Evolutionary conservation across 2,113 vertebrate species (phyloP).

Genomic region (Sinocyclocheilus anophthalmus): DNA sequence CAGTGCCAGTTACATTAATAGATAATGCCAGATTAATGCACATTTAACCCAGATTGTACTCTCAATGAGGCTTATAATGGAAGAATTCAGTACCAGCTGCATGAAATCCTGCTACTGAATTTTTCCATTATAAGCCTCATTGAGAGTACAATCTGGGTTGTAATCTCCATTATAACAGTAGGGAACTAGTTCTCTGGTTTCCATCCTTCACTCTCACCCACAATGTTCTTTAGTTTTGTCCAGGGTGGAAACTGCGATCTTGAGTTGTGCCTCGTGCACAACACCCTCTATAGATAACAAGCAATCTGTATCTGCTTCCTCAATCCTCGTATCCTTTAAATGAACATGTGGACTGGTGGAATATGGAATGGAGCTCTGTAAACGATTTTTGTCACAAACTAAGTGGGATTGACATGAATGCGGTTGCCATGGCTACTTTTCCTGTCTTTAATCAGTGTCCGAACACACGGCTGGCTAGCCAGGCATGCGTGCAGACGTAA

Average conservation of each 20-base stretch:
- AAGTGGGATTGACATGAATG: constrained; percentile 7
- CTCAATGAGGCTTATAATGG: background rate
- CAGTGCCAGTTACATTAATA: background rate
- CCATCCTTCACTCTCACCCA: background rate
- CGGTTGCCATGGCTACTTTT: background rate
- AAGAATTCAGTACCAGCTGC: background rate
- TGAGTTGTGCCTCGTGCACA: background rate
- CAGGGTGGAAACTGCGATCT: background rate
- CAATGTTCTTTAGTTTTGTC: background rate
- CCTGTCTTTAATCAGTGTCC: constrained; percentile 15
- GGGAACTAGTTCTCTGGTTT: background rate
- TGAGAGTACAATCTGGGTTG: too few species aligned
- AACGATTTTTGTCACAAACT: background rate
- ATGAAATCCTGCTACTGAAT: background rate
- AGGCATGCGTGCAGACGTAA: background rate
- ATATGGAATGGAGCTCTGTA: background rate
- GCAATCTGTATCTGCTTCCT: too few species aligned
- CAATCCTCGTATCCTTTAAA: background rate
- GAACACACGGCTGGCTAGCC: background rate
- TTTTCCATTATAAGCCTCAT: too few species aligned
- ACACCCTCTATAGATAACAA: background rate
- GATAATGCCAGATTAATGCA: background rate
- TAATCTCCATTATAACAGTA: background rate
- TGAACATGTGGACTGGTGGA: background rate
- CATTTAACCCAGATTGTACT: background rate